Evolutionary conservation across 2,113 vertebrate species (phyloP), one percentile per base, ranked within the genome.

Genomic region (Tenebrosternarchus preto): DNA sequence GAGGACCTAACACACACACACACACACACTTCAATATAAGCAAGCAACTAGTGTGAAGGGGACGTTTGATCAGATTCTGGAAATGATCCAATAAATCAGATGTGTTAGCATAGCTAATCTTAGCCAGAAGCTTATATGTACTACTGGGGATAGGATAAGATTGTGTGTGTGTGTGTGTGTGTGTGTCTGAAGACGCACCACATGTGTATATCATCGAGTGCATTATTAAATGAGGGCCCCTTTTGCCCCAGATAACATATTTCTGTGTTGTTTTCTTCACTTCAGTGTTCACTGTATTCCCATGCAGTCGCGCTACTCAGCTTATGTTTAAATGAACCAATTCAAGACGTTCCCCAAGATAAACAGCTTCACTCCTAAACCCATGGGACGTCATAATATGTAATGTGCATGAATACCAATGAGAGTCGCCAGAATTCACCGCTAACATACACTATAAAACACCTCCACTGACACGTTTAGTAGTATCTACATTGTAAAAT

Each of bases 1-100:
- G 97, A 2, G 95, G 95, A 85, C 96, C 97, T 99, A 72, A 75
- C 69, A 71, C 33, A 59, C 56, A 74, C n/a, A 29, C 29, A 33
- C 16, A 16, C 57, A 25, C 57, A 60, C 57, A 60, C 36, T 1
- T 4, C 2, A 5, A 2, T 11, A 4, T 9, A 46, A 8, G 11
- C 11, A 46, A 46, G 43, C 43, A 46, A 46, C 43, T 46, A 80
- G 43, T 66, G 50, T 64, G 69, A 70, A 43, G 72, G 25, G 60
- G 72, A 57, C 5, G 22, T 67, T 63, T 67, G 56, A 79, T 82
- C 59, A 73, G 64, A 36, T 27, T 59, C 39, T 20, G 20, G 50
- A 78, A 61, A 77, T 82, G 64, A 29, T 81, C 24, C 15, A 82
- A 73, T 20, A 25, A 20, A 59, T 73, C 50, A 73, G 50, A 73